These are phyloP conservation scores for Drosophila suzukii DNA, from an alignment of 1,140 invertebrate genomes.

Conservation along the genomic window DNA sequence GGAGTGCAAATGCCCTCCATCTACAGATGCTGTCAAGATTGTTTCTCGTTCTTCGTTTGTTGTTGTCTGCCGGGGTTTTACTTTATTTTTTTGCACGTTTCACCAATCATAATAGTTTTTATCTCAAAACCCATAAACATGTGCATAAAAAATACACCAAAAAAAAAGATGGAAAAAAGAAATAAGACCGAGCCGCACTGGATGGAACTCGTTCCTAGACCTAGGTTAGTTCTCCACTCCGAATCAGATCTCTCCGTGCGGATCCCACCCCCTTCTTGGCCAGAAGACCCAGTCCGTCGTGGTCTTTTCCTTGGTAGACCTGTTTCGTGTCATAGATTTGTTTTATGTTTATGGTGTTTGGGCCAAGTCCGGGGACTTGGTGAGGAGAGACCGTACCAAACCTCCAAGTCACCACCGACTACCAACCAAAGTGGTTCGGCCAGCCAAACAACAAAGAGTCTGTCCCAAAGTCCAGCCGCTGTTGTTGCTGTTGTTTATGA, in stretches of 20 bases:
- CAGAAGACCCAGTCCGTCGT: slow-evolving; percentile 32
- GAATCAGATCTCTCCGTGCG: slow-evolving; percentile 39
- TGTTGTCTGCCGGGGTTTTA: slow-evolving; percentile 9
- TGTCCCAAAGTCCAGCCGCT: slow-evolving; percentile 61
- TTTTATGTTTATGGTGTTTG: slow-evolving; percentile 80
- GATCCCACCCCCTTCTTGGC: slow-evolving; percentile 12
- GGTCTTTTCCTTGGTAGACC: slow-evolving; percentile 46
- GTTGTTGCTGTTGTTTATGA: slow-evolving; percentile 56
- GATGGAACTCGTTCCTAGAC: slow-evolving; percentile 76
- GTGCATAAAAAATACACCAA: slow-evolving; percentile 66
- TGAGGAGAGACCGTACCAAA: neutral
- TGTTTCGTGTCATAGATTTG: slow-evolving; percentile 81
- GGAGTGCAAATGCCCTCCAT: slow-evolving; percentile 52
- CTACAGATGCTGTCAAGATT: slow-evolving; percentile 60
- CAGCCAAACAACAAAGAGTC: slow-evolving; percentile 80
- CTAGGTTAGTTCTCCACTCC: slow-evolving; percentile 74
- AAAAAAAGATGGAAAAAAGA: slow-evolving; percentile 3
- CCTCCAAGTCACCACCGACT: slow-evolving; percentile 30
- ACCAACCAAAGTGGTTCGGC: slow-evolving; percentile 66
- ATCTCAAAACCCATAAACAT: slow-evolving; percentile 74
- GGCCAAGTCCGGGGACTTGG: slow-evolving; percentile 36
- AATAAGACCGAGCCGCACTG: slow-evolving; percentile 25
- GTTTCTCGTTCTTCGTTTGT: slow-evolving; percentile 26
- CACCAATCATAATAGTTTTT: slow-evolving; percentile 76
- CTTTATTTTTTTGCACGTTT: slow-evolving; percentile 63